A percentile compares a stretch with the other conserved stretches of the same genome.
Evolutionary conservation across 2,113 vertebrate species (phyloP).

Genomic region (Hoplias malabaricus): DNA sequence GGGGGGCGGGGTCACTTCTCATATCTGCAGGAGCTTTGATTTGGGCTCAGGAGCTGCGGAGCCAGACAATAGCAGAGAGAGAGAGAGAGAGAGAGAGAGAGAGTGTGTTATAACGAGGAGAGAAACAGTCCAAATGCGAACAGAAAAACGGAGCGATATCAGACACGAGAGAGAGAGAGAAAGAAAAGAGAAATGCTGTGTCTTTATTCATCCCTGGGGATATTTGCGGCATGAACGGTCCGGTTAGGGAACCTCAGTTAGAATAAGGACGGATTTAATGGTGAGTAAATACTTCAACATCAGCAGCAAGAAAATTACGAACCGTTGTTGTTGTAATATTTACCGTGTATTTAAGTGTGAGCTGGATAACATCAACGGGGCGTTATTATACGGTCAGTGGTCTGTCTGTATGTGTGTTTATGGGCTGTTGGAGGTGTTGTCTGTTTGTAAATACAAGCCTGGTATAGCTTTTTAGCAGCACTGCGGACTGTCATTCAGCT

Average conservation of each 20-base stretch:
- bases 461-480: background rate
- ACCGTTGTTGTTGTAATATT: too few relatives aligned
- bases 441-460: background rate
- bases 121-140: conserved; percentile 17
- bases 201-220: background rate
- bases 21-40: conserved; percentile 41
- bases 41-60: conserved; percentile 58
- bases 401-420: background rate
- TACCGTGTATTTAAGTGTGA: too few relatives aligned
- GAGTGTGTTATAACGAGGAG: background rate
- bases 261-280: conserved; percentile 57
- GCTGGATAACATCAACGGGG: too few relatives aligned
- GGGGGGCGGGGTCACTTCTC: conserved; percentile 3
- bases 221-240: conserved; percentile 44
- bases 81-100: background rate
- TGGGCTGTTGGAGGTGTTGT: background rate
- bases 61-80: conserved; percentile 68
- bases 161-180: background rate
- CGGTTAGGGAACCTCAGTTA: conserved; percentile 45
- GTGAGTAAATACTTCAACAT: conserved; percentile 69
- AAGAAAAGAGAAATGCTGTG: background rate
- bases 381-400: background rate
- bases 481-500: background rate
- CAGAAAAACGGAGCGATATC: background rate
- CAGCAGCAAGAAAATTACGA: too few relatives aligned